These are phyloP conservation scores for Holotrichia oblita DNA, from an alignment of 1,140 invertebrate species.

Conservation along the genomic window DNA sequence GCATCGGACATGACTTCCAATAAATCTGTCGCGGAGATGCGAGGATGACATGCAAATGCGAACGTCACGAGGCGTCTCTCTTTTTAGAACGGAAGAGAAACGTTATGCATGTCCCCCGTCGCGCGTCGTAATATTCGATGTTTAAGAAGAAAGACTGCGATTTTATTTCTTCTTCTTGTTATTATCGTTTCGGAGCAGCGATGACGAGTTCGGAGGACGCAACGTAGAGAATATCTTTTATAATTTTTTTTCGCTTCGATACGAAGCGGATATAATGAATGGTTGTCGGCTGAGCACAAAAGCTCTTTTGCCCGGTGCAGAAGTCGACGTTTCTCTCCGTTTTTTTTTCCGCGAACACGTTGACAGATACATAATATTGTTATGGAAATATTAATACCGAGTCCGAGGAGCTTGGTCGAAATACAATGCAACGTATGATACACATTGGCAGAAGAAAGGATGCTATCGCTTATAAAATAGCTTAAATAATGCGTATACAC, in stretches of 20 bases:
- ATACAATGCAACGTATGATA: no score
- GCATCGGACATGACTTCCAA: slow-evolving; percentile 48
- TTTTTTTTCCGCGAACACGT: slow-evolving; percentile 42
- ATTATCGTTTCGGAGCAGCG: no score
- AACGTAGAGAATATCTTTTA: slow-evolving; percentile 52
- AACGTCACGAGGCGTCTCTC: neutral
- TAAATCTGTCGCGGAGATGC: slow-evolving; percentile 55
- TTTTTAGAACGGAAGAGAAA: slow-evolving; percentile 44
- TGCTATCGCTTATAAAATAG: no score
- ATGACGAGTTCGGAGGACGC: no score
- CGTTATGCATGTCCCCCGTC: slow-evolving; percentile 42
- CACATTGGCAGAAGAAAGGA: no score
- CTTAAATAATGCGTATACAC: no score
- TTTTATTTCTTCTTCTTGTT: slow-evolving; percentile 14
- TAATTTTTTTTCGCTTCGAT: slow-evolving; percentile 46
- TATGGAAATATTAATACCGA: slow-evolving; percentile 58
- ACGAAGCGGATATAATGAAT: slow-evolving; percentile 49
- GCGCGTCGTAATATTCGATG: neutral
- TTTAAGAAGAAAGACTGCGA: neutral
- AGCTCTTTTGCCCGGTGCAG: slow-evolving; percentile 39
- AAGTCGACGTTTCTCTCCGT: neutral
- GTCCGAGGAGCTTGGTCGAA: neutral
- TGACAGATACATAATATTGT: slow-evolving; percentile 58
- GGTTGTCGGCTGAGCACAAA: slow-evolving; percentile 52
- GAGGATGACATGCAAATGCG: neutral